Percentiles rank a stretch among this genome's conserved stretches.
Conservation (phyloP, 2,797 vertebrate genomes). For the Takifugu rubripes region DNA sequence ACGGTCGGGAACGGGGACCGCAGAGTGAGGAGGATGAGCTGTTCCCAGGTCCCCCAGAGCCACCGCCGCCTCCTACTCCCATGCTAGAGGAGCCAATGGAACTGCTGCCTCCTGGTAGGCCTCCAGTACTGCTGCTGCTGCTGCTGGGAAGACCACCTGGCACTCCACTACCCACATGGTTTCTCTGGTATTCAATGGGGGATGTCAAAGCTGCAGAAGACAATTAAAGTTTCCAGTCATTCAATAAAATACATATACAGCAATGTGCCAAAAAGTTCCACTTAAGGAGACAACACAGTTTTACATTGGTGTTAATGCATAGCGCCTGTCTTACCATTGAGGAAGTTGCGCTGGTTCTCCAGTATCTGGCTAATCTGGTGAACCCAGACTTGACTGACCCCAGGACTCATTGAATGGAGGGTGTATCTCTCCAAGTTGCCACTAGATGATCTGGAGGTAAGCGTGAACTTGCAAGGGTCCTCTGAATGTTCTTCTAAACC, state of each 20-base stretch:
- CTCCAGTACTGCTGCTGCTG: slow-evolving; percentile 75
- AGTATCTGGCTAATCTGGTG: slow-evolving; percentile 97
- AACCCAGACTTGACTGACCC: slow-evolving; percentile 89
- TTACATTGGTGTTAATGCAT: not conserved
- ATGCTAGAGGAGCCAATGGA: slow-evolving; percentile 59
- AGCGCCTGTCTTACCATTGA: slow-evolving; percentile 82
- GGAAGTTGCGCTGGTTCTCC: slow-evolving; percentile 98
- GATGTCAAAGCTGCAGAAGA: slow-evolving; percentile 86
- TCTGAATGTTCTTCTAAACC: slow-evolving; percentile 94
- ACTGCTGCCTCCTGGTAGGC: slow-evolving; percentile 74
- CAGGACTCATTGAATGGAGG: slow-evolving; percentile 87
- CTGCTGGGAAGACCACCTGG: slow-evolving; percentile 61
- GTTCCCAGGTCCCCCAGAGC: slow-evolving; percentile 76
- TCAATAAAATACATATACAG: not conserved
- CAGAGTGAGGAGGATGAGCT: slow-evolving; percentile 78
- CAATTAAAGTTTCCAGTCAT: slow-evolving; percentile 1
- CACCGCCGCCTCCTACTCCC: slow-evolving; percentile 70
- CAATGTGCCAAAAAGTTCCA: not conserved
- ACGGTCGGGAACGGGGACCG: slow-evolving; percentile 87
- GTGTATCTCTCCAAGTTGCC: slow-evolving; percentile 85
- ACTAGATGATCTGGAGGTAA: slow-evolving; percentile 89
- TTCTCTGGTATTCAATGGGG: slow-evolving; percentile 98
- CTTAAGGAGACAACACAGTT: not conserved
- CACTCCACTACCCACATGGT: slow-evolving; percentile 83
- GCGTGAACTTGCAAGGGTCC: slow-evolving; percentile 95